Conservation (phyloP, 2,888 invertebrate genomes). For the Watsonalla cultraria region DNA sequence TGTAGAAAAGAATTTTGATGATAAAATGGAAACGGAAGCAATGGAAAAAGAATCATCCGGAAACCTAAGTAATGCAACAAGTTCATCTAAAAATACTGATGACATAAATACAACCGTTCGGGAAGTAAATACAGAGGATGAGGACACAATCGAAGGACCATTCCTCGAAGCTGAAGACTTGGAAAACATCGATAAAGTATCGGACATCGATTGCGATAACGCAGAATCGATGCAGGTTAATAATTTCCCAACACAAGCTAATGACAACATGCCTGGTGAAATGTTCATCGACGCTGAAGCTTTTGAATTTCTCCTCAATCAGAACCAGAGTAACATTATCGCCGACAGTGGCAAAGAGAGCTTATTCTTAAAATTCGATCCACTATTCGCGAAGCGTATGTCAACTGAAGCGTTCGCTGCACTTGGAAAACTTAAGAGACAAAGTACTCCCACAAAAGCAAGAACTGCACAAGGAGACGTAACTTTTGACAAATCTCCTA, state of each 20-base stretch:
- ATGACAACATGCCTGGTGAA: slow-evolving; percentile 47
- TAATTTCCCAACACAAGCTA: slow-evolving; percentile 35
- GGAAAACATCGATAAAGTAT: slow-evolving; percentile 31
- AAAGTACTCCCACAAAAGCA: slow-evolving; percentile 54
- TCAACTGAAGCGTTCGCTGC: slow-evolving; percentile 55
- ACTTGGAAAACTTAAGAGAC: slow-evolving; percentile 43
- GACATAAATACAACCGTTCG: slow-evolving; percentile 43
- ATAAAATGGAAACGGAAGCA: slow-evolving; percentile 28
- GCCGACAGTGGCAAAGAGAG: slow-evolving; percentile 70
- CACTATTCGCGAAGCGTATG: slow-evolving; percentile 60
- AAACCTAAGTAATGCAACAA: slow-evolving; percentile 34
- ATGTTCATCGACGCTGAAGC: slow-evolving; percentile 70
- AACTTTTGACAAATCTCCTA: slow-evolving; percentile 18
- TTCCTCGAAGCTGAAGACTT: slow-evolving; percentile 58
- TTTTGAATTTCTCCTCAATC: slow-evolving; percentile 64
- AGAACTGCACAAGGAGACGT: slow-evolving; percentile 21
- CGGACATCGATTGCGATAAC: slow-evolving; percentile 32
- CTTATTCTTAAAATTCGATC: slow-evolving; percentile 69
- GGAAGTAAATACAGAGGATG: slow-evolving; percentile 64
- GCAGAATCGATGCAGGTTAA: slow-evolving; percentile 50
- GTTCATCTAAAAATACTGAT: slow-evolving; percentile 42
- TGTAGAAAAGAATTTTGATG: slow-evolving; percentile 7
- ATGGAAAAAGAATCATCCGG: slow-evolving; percentile 32
- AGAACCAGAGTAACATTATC: slow-evolving; percentile 56
- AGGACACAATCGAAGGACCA: slow-evolving; percentile 68